Percentiles rank a stretch among this genome's conserved stretches.
Conservation (phyloP, 2,113 vertebrate species). For the Pituophis catenifer region DNA sequence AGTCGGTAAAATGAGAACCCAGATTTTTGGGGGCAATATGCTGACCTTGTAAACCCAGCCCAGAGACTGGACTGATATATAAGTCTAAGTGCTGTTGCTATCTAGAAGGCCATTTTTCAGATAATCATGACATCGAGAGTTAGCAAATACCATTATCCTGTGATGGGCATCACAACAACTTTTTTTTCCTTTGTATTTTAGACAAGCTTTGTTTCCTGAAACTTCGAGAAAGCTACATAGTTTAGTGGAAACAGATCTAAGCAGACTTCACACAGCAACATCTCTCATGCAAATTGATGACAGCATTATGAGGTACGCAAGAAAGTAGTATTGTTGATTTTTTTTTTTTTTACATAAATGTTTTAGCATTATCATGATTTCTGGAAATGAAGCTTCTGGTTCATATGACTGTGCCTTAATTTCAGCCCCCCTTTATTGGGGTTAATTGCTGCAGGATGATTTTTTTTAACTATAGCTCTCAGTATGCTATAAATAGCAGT, state of each 20-base stretch:
- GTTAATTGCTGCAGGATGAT: background rate
- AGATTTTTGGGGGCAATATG: background rate
- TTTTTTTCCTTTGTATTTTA: slow-evolving; percentile 53
- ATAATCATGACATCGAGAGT: background rate
- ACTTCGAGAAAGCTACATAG: slow-evolving; percentile 69
- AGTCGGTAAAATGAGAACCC: background rate
- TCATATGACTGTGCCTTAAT: background rate
- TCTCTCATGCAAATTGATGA: slow-evolving; percentile 98
- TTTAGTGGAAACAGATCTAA: slow-evolving; percentile 81
- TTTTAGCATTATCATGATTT: background rate
- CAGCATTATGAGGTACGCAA: slow-evolving; percentile 89
- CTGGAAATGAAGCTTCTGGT: background rate
- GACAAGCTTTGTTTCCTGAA: slow-evolving; percentile 86
- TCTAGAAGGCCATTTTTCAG: background rate
- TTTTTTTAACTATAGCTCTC: background rate
- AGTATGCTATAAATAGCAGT: background rate
- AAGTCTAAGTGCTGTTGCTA: background rate
- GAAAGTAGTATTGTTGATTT: rapidly evolving
- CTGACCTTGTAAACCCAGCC: background rate
- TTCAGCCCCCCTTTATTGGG: background rate
- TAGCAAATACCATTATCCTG: background rate
- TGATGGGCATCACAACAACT: background rate
- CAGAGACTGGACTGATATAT: background rate
- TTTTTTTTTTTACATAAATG: background rate
- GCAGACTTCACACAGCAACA: slow-evolving; percentile 90